Evolutionary conservation across 1,140 invertebrate species (phyloP).

Genomic region (Musca domestica): DNA sequence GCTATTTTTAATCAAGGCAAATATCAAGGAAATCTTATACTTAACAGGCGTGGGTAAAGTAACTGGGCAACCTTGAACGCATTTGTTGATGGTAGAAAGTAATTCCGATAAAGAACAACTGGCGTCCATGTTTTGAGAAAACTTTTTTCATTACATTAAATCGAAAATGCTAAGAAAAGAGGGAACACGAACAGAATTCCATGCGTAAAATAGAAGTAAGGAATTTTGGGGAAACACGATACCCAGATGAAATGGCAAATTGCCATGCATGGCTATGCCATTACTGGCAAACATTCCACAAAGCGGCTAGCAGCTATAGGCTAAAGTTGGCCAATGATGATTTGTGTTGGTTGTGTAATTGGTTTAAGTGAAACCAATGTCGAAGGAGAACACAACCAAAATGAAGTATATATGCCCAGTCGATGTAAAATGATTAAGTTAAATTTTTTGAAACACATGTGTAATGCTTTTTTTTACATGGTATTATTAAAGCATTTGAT

Average conservation of each 20-base stretch:
- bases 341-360: too few relatives aligned
- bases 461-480: too few relatives aligned
- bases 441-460: too few relatives aligned
- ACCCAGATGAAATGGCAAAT: neutral
- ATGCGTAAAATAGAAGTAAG: neutral
- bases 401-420: too few relatives aligned
- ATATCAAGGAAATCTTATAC: neutral
- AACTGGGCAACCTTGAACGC: too few relatives aligned
- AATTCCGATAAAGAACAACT: neutral
- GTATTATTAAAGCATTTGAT: too few relatives aligned
- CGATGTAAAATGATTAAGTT: too few relatives aligned
- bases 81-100: neutral
- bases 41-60: neutral
- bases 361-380: too few relatives aligned
- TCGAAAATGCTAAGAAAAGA: neutral
- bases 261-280: neutral
- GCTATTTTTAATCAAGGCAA: conserved; percentile 4
- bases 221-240: neutral
- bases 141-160: conserved; percentile 17
- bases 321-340: too few relatives aligned
- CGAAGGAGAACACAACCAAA: too few relatives aligned
- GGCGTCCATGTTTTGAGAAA: neutral
- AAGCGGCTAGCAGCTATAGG: neutral
- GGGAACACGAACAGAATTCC: neutral
- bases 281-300: neutral